Evolutionary conservation across 2,888 invertebrate genomes (phyloP), one percentile per base, ranked within the genome.

Genomic region (Chloromyia formosa): DNA sequence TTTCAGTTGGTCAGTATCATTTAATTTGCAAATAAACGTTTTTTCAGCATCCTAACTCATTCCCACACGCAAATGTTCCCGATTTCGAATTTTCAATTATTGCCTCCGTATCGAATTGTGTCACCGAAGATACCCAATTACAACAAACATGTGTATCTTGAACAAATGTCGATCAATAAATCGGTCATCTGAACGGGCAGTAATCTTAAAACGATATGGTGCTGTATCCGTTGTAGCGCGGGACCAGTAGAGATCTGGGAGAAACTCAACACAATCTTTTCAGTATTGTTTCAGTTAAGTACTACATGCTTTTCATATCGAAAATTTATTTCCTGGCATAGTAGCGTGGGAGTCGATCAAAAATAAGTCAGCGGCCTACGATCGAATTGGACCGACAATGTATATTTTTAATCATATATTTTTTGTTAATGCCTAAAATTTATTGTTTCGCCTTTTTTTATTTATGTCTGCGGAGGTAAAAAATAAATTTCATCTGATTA

Each of bases 1-100:
- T 64, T 49, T 71, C 54, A 64, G 64, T 49, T 27, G 60, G 71
- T 71, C 71, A 56, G 18, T 18, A 58, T 71, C 71, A 56, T 56
- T 71, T 71, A 71, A 71, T 71, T 71, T 71, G 40, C 71, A 16
- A 35, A 58, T 27, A 71, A 71, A 40, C 10, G 54, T 40, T 71
- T 66, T 22, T 35, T 45, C 22, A 35, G 27, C 27, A 35, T 35
- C 27, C 27, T 7, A 35, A 35, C n/a, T n/a, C n/a, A n/a, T 35
- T 35, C 27, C 27, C 27, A 35, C 7, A 35, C 27, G 2, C 27
- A 35, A 2, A 35, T 35, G 27, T 35, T 35, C 27, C 27, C 27
- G 7, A 35, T 35, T 35, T 35, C 27, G 27, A 4, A 35, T 35
- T 4, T 35, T 35, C 7, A 35, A 35, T n/a, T n/a, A n/a, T 49